phyloP scores from a whole-genome alignment of 2,888 invertebrate species.

The Hedychridium roseum region DNA sequence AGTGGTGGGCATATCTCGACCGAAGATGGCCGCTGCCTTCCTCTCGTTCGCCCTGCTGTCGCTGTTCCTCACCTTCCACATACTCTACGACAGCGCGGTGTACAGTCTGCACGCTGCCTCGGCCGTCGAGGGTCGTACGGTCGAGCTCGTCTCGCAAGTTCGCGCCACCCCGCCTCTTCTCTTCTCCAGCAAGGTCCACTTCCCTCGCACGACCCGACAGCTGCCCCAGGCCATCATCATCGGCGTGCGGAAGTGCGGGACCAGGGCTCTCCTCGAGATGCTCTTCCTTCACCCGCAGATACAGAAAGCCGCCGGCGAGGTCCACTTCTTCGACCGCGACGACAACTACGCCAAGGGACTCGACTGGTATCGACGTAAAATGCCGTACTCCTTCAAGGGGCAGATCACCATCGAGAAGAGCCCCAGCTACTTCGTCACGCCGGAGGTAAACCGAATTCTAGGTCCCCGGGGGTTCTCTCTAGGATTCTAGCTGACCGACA shows the following conservation, averaged over 20 bases:
- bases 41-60: slow-evolving; percentile 82
- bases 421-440: slow-evolving; percentile 96
- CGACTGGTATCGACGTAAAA: slow-evolving; percentile 94
- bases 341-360: slow-evolving; percentile 91
- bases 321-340: slow-evolving; percentile 96
- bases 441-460: slow-evolving; percentile 75
- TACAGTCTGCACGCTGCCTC: slow-evolving; percentile 76
- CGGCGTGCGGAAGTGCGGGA: slow-evolving; percentile 96
- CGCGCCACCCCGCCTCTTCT: slow-evolving; percentile 65
- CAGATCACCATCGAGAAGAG: slow-evolving; percentile 98
- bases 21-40: slow-evolving; percentile 83
- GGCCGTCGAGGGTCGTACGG: slow-evolving; percentile 53
- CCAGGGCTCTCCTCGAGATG: slow-evolving; percentile 95
- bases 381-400: slow-evolving; percentile 91
- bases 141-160: slow-evolving; percentile 57
- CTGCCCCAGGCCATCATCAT: slow-evolving; percentile 88
- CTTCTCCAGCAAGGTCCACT: slow-evolving; percentile 66
- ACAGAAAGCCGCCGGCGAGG: slow-evolving; percentile 92
- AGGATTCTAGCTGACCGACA: background rate
- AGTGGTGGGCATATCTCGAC: slow-evolving; percentile 84
- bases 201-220: slow-evolving; percentile 71
- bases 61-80: slow-evolving; percentile 84
- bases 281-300: slow-evolving; percentile 92
- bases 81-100: slow-evolving; percentile 85
- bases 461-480: background rate